Conservation (phyloP, 2,888 invertebrate genomes). For the Reticulitermes lucifugus region DNA sequence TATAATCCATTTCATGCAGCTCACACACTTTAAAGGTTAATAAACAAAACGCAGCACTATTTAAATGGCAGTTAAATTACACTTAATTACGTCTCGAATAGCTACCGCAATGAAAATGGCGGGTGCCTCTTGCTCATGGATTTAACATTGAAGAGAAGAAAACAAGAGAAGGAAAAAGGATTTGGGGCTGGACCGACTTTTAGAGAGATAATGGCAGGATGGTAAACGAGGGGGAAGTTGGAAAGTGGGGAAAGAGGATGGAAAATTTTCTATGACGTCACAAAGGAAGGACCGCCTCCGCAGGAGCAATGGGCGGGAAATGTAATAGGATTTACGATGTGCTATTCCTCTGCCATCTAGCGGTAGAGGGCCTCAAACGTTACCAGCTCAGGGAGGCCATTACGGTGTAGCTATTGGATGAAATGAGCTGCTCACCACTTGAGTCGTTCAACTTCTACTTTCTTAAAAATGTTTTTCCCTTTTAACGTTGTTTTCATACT, state of each 20-base stretch:
- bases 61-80: constrained; percentile 37
- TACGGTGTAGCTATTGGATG: constrained; percentile 50
- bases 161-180: constrained; percentile 34
- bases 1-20: constrained; percentile 34
- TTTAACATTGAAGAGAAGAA: constrained; percentile 24
- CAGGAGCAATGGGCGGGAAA: constrained; percentile 71
- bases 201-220: constrained; percentile 35
- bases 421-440: constrained; percentile 33
- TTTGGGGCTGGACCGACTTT: constrained; percentile 42
- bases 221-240: constrained; percentile 12
- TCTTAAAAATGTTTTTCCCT: constrained; percentile 23
- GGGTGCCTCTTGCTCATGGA: constrained; percentile 5
- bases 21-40: constrained; percentile 29
- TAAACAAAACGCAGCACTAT: constrained; percentile 26
- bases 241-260: constrained; percentile 29
- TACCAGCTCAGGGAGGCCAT: constrained; percentile 48
- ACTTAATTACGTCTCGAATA: constrained; percentile 32
- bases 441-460: constrained; percentile 45
- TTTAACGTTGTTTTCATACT: constrained; percentile 23
- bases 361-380: constrained; percentile 48
- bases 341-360: constrained; percentile 63
- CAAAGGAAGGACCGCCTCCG: constrained; percentile 67
- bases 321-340: constrained; percentile 62
- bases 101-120: constrained; percentile 40
- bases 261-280: constrained; percentile 44